Conservation (phyloP, 2,113 vertebrate species). For the Sapajus apella region DNA sequence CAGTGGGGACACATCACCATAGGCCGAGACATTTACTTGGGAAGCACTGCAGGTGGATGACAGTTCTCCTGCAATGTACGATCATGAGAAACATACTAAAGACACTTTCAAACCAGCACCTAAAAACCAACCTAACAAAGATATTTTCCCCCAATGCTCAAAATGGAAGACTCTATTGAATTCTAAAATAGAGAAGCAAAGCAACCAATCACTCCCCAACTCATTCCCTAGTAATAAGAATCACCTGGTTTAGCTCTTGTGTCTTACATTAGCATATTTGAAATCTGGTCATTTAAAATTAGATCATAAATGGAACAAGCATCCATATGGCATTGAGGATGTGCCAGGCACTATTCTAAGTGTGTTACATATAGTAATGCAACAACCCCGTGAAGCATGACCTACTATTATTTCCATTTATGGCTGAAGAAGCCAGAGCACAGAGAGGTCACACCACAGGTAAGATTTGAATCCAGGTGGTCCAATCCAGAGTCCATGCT, state of each 20-base stretch:
- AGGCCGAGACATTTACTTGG: neutral
- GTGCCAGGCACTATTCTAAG: neutral
- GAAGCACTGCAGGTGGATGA: neutral
- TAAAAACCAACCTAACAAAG: conserved; percentile 9
- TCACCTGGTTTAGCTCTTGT: conserved; percentile 6
- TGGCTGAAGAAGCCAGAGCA: neutral
- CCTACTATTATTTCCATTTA: neutral
- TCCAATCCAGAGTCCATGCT: neutral
- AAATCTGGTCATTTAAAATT: conserved; percentile 59
- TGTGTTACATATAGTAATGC: neutral
- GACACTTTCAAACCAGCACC: neutral
- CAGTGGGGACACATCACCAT: neutral
- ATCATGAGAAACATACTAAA: neutral
- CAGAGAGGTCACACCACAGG: neutral
- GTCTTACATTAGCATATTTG: conserved; percentile 29
- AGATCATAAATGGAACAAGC: neutral
- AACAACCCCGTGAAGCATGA: neutral
- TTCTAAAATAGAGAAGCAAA: conserved; percentile 19
- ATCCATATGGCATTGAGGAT: neutral
- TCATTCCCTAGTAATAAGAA: neutral
- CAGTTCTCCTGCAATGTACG: neutral
- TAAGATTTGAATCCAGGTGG: neutral
- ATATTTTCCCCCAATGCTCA: neutral
- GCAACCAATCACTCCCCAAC: neutral
- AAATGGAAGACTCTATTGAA: neutral